A percentile compares a stretch with the other conserved stretches of the same genome.
phyloP scores from a whole-genome alignment of 1,140 invertebrate genomes.

The Rhagoletis pomonella region DNA sequence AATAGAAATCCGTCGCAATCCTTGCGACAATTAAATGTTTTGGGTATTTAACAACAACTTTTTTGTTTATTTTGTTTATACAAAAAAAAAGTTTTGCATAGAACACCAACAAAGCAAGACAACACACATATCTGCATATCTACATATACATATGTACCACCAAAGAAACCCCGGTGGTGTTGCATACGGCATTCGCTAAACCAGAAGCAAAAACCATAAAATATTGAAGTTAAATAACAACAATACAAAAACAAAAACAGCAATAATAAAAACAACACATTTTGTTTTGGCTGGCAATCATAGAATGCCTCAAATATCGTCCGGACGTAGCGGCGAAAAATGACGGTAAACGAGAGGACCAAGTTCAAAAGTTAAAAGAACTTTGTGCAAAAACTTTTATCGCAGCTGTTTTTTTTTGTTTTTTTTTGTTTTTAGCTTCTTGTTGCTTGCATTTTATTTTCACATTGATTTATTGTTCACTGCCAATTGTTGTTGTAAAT shows the following conservation, averaged over 20 bases:
- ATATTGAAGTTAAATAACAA: neutral
- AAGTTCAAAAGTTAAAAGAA: conserved; percentile 43
- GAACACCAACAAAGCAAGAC: neutral
- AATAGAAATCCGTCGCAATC: neutral
- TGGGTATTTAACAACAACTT: neutral
- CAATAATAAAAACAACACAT: neutral
- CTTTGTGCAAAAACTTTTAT: conserved; percentile 14
- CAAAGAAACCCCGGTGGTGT: neutral
- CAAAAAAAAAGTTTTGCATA: neutral
- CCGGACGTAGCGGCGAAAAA: neutral
- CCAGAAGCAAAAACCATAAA: neutral
- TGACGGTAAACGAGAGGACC: neutral
- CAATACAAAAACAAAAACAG: neutral
- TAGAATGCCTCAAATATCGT: neutral
- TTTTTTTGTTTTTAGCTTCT: neutral
- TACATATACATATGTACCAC: neutral
- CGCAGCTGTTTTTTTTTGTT: neutral
- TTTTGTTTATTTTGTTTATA: neutral
- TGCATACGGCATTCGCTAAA: neutral
- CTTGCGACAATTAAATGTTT: neutral
- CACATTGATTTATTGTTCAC: neutral
- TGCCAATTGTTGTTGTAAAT: neutral
- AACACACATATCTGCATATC: neutral
- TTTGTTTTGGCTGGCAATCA: neutral
- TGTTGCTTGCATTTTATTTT: neutral